These are phyloP conservation scores for Drosophila leontia DNA, from an alignment of 1,140 invertebrate genomes.

Conservation along the genomic window DNA sequence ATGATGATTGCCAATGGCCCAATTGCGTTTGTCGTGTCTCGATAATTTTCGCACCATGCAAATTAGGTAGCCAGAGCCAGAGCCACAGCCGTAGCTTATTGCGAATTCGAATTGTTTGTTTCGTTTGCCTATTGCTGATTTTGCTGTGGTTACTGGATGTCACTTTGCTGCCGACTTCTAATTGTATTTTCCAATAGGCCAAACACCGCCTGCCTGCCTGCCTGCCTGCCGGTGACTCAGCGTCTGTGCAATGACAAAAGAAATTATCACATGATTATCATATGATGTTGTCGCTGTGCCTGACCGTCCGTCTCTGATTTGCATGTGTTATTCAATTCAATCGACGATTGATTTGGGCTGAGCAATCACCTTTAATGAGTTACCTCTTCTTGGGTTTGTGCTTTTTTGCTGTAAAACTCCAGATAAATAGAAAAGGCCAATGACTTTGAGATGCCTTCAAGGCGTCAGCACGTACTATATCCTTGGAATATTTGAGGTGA, in stretches of 20 bases:
- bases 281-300: conserved; percentile 35
- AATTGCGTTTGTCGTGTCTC: conserved; percentile 58
- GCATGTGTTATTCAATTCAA: conserved; percentile 30
- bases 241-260: conserved; percentile 21
- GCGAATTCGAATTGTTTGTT: conserved; percentile 56
- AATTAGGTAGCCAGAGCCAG: conserved; percentile 43
- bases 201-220: conserved; percentile 6
- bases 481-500: conserved; percentile 45
- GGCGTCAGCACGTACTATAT: conserved; percentile 30
- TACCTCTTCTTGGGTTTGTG: neutral
- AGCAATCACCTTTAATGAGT: conserved; percentile 24
- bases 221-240: conserved; percentile 51
- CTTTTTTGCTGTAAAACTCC: no score
- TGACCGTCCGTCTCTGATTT: conserved; percentile 19
- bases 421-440: conserved; percentile 53
- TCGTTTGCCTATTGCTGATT: conserved; percentile 14
- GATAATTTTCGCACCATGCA: conserved; percentile 76
- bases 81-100: conserved; percentile 45
- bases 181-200: conserved; percentile 62
- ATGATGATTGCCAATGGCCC: conserved; percentile 53
- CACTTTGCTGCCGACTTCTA: conserved; percentile 47
- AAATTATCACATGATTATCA: conserved; percentile 78
- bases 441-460: conserved; percentile 46
- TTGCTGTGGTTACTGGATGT: conserved; percentile 3
- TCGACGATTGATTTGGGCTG: conserved; percentile 22